Base-by-base conservation (phyloP, 2,888 invertebrate genomes). In the Papilio demoleus region DNA sequence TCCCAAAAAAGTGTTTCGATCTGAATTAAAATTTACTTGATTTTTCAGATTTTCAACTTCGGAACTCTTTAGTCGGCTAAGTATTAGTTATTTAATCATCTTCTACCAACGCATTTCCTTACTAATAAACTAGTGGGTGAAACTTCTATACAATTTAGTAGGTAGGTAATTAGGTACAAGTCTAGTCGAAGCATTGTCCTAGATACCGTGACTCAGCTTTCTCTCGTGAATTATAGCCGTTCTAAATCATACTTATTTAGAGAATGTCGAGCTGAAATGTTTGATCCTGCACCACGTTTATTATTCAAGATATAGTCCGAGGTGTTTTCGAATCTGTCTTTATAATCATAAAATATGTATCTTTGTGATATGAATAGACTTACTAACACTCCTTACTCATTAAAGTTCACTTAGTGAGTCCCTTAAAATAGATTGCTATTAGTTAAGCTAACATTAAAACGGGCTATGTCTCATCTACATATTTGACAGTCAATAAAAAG, bases 181-280 rank as follows among this genome's bases (percentile, higher is more conserved):
- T 14, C 59, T 60, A 40, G 60, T 27, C 59, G 38, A 42, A 60
- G 58, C 62, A 65, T 59, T 71, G 71, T 68, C 65, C 71, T 65
- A 63, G 65, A 70, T 65, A 63, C 59, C 62, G 63, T 70, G 71
- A 70, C 65, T 70, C 70, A 68, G 71, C 67, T 71, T 68, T 65
- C 65, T 63, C 67, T 59, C 27, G 38, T 65, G 65, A 68, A 12
- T 68, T 53, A 68, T 53, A 12, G 50, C 53, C 60, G 60, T 60
- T 65, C 65, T 68, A 68, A 68, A 68, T 68, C 64, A 65, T 31
- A 50, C 60, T 68, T 68, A 68, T 62, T 62, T 63, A 68, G 68
- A 45, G 36, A 68, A 59, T 34, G 67, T 34, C 31, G 66, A 59
- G 38, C 42, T 56, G 60, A 70, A 64, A 64, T 50, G 67, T 70